Evolutionary conservation across 2,797 vertebrate genomes (phyloP), one percentile per base, ranked within the genome.

Genomic region (Varecia variegata): DNA sequence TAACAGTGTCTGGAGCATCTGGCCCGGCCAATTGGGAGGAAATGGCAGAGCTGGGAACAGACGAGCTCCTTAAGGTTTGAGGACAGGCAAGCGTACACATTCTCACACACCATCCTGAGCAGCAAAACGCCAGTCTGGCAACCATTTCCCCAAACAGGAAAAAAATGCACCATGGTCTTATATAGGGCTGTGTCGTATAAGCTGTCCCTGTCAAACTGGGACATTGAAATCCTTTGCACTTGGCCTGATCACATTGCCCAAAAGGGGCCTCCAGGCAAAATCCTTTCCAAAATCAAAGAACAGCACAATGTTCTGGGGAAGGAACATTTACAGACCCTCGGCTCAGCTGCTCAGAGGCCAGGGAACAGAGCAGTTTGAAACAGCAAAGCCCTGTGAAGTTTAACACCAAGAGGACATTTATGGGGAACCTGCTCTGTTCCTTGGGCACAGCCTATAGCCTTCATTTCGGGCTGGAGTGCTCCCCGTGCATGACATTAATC

Each of bases 121-220:
- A 91, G 95, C 95, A 1, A 3, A 43, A 35, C 18, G 17, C 74
- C 93, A 85, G 95, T 95, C 80, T 81, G 65, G 50, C 96, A 93
- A 96, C 98, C 94, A 81, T 95, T 97, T 98, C 96, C 97, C 97
- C 35, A 5, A 71, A 83, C 95, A 95, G 98, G 97, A 97, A 93
- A 92, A 92, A 95, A n/a, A 68, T 32, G 80, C 82, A 58, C 15
- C 0, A 67, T 65, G 67, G 85, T 17, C 73, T 67, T 3, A 12
- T 38, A 23, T 0, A 0, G 35, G 32, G 65, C 54, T 11, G 23
- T 7, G 43, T 50, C 12, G 2, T 21, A 4, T 1, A 58, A 85
- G 25, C 86, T 58, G 43, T 2, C 27, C 62, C 45, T 38, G 45
- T 15, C 58, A 40, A 2, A 56, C 2, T 3, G 67, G 14, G 52